phyloP scores from a whole-genome alignment of 2,113 vertebrate genomes.

The Scytalopus superciliaris region DNA sequence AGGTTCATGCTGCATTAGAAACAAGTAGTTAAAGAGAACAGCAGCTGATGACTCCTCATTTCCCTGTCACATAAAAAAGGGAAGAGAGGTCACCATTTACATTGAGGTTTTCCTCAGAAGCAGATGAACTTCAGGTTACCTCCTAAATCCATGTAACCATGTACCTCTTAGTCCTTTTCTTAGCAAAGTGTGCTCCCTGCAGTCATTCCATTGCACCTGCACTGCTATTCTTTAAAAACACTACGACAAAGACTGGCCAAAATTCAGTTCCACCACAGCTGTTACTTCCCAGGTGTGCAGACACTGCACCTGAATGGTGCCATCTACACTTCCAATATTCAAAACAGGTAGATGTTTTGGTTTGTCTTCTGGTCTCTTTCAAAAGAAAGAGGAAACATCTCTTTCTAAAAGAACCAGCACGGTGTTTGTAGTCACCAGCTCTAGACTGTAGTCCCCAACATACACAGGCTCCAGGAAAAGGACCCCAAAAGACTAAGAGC shows the following conservation, averaged over 20 bases:
- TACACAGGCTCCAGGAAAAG: neutral
- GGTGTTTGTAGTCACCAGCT: neutral
- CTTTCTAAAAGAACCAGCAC: neutral
- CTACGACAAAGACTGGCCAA: neutral
- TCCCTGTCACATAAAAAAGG: neutral
- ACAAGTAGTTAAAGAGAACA: neutral
- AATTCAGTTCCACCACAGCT: neutral
- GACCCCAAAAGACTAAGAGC: neutral
- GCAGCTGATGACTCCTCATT: neutral
- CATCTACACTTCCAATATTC: neutral
- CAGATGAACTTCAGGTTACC: neutral
- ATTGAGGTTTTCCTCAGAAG: neutral
- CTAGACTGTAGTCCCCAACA: neutral
- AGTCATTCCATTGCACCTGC: neutral
- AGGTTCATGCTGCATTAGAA: neutral
- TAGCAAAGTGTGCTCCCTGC: neutral
- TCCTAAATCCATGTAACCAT: neutral
- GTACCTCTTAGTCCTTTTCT: neutral
- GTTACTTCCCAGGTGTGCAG: neutral
- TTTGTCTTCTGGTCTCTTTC: neutral
- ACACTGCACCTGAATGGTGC: neutral
- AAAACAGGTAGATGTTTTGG: rapidly evolving
- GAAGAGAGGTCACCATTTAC: neutral
- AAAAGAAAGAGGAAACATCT: neutral
- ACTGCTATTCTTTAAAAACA: neutral